These are phyloP conservation scores for Triplophysa tibetana DNA, from an alignment of 2,113 vertebrate genomes.

Conservation along the genomic window DNA sequence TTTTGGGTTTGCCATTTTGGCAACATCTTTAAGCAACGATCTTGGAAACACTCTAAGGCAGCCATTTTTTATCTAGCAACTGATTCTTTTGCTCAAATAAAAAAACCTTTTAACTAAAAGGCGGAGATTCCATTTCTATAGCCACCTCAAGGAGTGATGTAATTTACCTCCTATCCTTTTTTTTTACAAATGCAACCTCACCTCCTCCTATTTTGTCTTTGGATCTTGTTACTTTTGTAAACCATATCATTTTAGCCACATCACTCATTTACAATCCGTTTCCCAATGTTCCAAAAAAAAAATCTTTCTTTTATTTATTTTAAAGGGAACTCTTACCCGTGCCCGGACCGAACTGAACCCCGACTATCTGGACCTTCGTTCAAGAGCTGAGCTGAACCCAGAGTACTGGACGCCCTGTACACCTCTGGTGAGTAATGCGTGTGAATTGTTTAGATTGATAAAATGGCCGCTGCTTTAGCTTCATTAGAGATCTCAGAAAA, in stretches of 20 bases:
- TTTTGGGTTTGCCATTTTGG: too few relatives aligned
- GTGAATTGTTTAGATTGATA: neutral
- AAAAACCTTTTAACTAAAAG: too few relatives aligned
- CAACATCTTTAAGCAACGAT: too few relatives aligned
- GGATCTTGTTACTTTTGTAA: neutral
- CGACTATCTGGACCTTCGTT: constrained; percentile 82
- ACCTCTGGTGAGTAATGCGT: constrained; percentile 77
- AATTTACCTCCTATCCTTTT: too few relatives aligned
- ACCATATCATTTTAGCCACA: neutral
- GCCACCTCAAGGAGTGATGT: too few relatives aligned
- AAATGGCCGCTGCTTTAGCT: neutral
- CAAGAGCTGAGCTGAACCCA: constrained; percentile 78
- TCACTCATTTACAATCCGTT: neutral
- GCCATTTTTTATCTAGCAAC: too few relatives aligned
- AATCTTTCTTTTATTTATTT: constrained; percentile 62
- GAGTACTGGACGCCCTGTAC: constrained; percentile 84
- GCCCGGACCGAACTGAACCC: constrained; percentile 82
- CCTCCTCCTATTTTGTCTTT: too few relatives aligned
- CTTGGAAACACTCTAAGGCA: too few relatives aligned
- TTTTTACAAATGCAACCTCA: too few relatives aligned
- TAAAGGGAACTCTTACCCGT: constrained; percentile 78
- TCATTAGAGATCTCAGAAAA: neutral
- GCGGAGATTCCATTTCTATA: too few relatives aligned
- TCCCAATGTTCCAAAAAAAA: neutral
- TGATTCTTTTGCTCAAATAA: too few relatives aligned